A percentile compares a stretch with the other conserved stretches of the same genome.
phyloP scores from a whole-genome alignment of 1,140 invertebrate species.

The Temnothorax nylanderi region DNA sequence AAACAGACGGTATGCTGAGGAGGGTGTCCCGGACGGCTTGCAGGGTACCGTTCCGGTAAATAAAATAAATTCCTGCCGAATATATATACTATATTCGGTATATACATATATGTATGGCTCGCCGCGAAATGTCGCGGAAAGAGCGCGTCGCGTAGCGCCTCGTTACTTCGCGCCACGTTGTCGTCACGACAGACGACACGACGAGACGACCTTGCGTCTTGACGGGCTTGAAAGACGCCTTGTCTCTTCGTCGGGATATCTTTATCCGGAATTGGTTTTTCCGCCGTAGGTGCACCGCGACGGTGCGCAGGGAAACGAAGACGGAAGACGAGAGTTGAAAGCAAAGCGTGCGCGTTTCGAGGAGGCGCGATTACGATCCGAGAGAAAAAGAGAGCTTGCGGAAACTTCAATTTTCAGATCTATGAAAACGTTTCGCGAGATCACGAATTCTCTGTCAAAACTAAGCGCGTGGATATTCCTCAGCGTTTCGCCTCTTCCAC shows the following conservation, averaged over 20 bases:
- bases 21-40: neutral
- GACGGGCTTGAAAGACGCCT: conserved; percentile 57
- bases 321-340: conserved; percentile 33
- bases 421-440: conserved; percentile 54
- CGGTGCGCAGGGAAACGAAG: neutral
- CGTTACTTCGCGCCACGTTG: conserved; percentile 54
- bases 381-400: conserved; percentile 22
- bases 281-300: neutral
- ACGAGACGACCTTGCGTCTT: conserved; percentile 61
- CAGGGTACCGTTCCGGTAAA: conserved; percentile 57
- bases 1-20: conserved; percentile 31
- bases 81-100: neutral
- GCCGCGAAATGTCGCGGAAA: conserved; percentile 73
- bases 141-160: conserved; percentile 46
- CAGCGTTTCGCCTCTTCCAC: neutral
- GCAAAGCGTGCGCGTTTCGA: conserved; percentile 53
- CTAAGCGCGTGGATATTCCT: conserved; percentile 26
- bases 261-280: conserved; percentile 69
- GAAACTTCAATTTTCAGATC: conserved; percentile 63
- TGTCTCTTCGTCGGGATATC: conserved; percentile 65
- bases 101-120: conserved; percentile 17
- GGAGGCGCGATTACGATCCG: conserved; percentile 57
- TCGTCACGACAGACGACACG: conserved; percentile 56
- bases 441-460: conserved; percentile 54
- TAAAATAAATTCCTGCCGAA: conserved; percentile 78